Evolutionary conservation across 2,113 vertebrate genomes (phyloP).

Genomic region (Anthoscopus minutus): DNA sequence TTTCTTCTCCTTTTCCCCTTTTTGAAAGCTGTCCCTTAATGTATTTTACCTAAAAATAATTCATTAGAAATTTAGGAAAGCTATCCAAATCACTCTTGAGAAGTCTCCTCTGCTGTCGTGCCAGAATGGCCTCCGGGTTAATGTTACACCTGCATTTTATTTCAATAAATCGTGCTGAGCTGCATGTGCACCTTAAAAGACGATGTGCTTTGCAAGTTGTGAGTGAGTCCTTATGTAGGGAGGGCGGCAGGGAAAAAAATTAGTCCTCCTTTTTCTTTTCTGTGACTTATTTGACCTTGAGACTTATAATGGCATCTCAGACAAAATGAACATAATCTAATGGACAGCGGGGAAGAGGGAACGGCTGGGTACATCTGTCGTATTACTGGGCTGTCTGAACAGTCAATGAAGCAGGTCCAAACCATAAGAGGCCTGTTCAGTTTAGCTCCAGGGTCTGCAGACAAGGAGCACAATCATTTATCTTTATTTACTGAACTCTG

Average conservation of each 20-base stretch:
- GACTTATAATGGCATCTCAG: conserved; percentile 83
- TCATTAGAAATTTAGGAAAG: conserved; percentile 61
- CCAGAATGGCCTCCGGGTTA: conserved; percentile 52
- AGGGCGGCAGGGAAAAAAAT: conserved; percentile 57
- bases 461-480: conserved; percentile 81
- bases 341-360: conserved; percentile 81
- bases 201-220: conserved; percentile 43
- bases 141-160: conserved; percentile 72
- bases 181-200: conserved; percentile 20
- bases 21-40: neutral
- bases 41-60: conserved; percentile 40
- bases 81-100: conserved; percentile 29
- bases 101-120: neutral
- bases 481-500: conserved; percentile 87
- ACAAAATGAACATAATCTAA: conserved; percentile 85
- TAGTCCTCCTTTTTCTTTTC: conserved; percentile 69
- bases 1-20: neutral
- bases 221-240: conserved; percentile 52
- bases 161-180: conserved; percentile 65
- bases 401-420: conserved; percentile 85
- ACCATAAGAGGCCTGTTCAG: conserved; percentile 81
- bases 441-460: conserved; percentile 81
- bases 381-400: conserved; percentile 86
- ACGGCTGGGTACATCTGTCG: conserved; percentile 84
- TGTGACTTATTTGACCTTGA: conserved; percentile 81